Evolutionary conservation across 92 coral and sea anemone genomes (phyloP).

Genomic region (Zoanthus sociatus): DNA sequence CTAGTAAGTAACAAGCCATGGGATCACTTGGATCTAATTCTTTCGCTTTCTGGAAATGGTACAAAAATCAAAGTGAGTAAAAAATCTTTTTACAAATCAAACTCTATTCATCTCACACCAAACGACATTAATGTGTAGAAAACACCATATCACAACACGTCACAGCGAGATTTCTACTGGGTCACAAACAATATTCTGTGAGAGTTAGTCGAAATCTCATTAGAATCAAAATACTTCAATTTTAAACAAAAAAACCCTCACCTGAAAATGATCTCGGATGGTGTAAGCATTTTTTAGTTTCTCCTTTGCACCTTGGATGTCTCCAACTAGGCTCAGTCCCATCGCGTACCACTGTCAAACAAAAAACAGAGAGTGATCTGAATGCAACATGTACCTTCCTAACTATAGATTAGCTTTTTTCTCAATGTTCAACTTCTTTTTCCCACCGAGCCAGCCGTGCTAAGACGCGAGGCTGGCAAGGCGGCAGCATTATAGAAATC

Average conservation of each 20-base stretch:
- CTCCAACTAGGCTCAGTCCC: conserved; percentile 34
- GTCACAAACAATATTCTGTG: too few relatives aligned
- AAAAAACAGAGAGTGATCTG: not conserved
- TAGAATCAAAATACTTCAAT: not conserved
- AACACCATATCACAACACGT: too few relatives aligned
- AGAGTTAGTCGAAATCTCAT: too few relatives aligned
- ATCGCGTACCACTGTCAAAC: conserved; percentile 33
- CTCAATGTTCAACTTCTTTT: too few relatives aligned
- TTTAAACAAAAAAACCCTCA: not conserved
- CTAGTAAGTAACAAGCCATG: conserved; percentile 29
- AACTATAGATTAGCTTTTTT: too few relatives aligned
- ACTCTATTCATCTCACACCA: too few relatives aligned
- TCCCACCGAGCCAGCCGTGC: too few relatives aligned
- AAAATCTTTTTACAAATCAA: not conserved
- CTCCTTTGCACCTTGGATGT: conserved; percentile 23
- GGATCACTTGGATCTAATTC: conserved; percentile 32
- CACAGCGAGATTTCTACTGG: too few relatives aligned
- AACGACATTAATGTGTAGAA: too few relatives aligned
- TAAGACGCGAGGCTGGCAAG: too few relatives aligned
- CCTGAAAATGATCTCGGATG: conserved; percentile 42
- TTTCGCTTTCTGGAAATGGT: conserved; percentile 30
- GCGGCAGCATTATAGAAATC: too few relatives aligned
- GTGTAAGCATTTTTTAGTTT: conserved; percentile 21
- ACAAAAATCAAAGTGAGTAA: not conserved
- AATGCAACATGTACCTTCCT: too few relatives aligned